Evolutionary conservation across 2,113 vertebrate genomes (phyloP), one percentile per base, ranked within the genome.

Genomic region (Lasiurus borealis): DNA sequence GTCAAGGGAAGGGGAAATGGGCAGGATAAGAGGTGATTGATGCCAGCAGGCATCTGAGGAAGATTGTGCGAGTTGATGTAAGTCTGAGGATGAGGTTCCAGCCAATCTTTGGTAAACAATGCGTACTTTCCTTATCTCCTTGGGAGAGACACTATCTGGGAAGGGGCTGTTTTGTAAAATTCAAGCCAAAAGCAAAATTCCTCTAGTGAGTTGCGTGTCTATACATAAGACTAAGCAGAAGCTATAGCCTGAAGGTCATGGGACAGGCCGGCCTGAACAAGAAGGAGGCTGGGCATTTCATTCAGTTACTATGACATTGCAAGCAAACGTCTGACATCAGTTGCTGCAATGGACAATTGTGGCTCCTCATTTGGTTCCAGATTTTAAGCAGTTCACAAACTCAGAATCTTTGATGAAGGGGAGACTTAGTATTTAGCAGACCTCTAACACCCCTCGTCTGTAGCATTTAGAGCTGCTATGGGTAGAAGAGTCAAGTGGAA

Each of bases 361-460:
- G 15, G 25, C 46, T 59, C 64, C 21, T 85, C 78, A 80, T 36
- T 64, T 88, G 52, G 4, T 52, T 84, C 44, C n/a, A 64, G 76
- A 88, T 29, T 34, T 78, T 72, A 77, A 27, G 52, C 19, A 36
- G 23, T 78, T 85, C 29, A 66, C 29, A 85, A 50, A 77, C 31
- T 9, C 19, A 69, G 40, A 59, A 68, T 12, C 13, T 68, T 57
- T 44, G 15, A 76, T 2, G 48, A 76, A 91, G 27, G 31, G 31
- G 59, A 59, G 44, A 81, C 6, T 44, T 75, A 44, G 31, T 88
- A 69, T 82, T 54, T 88, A 96, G 54, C 34, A 83, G 52, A 95
- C 76, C 18, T 5, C 59, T n/a, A 40, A 62, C 13, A 15, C 5
- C 27, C 29, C 50, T 88, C 19, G 29, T 1, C 11, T 80, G 59